Conservation (phyloP, 2,888 invertebrate genomes). For the Ophioninae sp. region DNA sequence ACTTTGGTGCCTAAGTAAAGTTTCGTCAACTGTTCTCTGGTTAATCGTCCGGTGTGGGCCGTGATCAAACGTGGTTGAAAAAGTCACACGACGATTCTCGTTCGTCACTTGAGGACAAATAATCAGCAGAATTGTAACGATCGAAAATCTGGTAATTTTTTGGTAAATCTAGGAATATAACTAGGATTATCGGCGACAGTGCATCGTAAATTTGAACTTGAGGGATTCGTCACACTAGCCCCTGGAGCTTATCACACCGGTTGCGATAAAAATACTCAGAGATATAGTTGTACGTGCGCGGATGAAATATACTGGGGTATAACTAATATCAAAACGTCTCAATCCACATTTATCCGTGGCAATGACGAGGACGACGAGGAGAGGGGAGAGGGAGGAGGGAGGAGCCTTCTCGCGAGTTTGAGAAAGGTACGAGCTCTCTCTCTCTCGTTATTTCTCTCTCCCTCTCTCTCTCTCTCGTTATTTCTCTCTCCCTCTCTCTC, state of each 20-base stretch:
- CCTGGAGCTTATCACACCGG: conserved; percentile 48
- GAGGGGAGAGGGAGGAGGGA: neutral
- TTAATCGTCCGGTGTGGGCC: too few species aligned
- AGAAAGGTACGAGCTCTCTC: neutral
- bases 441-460: neutral
- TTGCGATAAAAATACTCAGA: conserved; percentile 13
- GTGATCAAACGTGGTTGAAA: too few species aligned
- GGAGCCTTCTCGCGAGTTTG: conserved; percentile 12
- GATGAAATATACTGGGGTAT: conserved; percentile 28
- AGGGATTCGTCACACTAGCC: conserved; percentile 72
- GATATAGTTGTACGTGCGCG: conserved; percentile 48
- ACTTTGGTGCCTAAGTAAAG: too few species aligned
- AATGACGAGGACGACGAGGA: conserved; percentile 26
- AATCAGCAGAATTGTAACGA: too few species aligned
- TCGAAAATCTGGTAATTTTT: too few species aligned
- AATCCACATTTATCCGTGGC: conserved; percentile 65
- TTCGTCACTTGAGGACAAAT: too few species aligned
- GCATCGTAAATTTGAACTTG: conserved; percentile 70
- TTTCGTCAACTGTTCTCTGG: too few species aligned
- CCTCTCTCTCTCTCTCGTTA: neutral
- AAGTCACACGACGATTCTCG: too few species aligned
- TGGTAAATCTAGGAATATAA: too few species aligned
- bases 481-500: neutral
- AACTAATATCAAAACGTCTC: conserved; percentile 72
- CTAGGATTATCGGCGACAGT: conserved; percentile 35